These are phyloP conservation scores for Zoanthus gigantus DNA, from an alignment of 92 coral and sea anemone species.

Conservation along the genomic window DNA sequence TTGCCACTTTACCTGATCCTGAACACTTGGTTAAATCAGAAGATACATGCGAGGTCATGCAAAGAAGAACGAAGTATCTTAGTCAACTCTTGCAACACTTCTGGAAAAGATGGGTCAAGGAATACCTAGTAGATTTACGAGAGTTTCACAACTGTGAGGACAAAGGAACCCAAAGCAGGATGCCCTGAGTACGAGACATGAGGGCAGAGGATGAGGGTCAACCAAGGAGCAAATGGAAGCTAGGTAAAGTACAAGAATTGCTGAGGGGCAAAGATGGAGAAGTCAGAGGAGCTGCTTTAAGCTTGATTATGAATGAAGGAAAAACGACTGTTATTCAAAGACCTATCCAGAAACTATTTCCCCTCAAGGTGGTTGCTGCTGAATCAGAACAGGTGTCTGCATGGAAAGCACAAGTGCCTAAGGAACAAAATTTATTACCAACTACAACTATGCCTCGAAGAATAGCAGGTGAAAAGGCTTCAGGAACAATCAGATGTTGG, in stretches of 20 bases:
- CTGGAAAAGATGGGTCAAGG: slow-evolving; percentile 41
- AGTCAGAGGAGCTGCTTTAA: slow-evolving; percentile 25
- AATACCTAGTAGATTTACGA: slow-evolving; percentile 34
- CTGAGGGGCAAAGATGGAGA: slow-evolving; percentile 18
- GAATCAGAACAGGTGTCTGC: too few species aligned
- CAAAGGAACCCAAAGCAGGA: background rate
- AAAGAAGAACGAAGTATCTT: slow-evolving; percentile 45
- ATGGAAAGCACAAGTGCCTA: too few species aligned
- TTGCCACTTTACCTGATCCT: slow-evolving; percentile 59
- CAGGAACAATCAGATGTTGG: too few species aligned
- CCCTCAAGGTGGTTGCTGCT: too few species aligned
- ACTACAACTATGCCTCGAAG: too few species aligned
- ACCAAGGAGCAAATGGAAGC: slow-evolving; percentile 20
- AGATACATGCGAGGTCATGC: slow-evolving; percentile 13
- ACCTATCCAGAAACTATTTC: background rate
- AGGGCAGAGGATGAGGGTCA: slow-evolving; percentile 38
- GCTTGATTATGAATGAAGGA: background rate
- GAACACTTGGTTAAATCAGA: slow-evolving; percentile 32
- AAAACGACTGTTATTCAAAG: background rate
- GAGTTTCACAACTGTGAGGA: slow-evolving; percentile 28
- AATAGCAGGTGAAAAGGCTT: too few species aligned
- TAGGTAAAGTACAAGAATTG: slow-evolving; percentile 10
- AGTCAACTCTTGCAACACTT: slow-evolving; percentile 35
- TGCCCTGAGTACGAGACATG: slow-evolving; percentile 11
- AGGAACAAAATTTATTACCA: too few species aligned